A percentile compares a stretch with the other conserved stretches of the same genome.
These are phyloP conservation scores for Lasioglossum lativentre DNA, from an alignment of 2,888 invertebrate genomes.

Conservation along the genomic window DNA sequence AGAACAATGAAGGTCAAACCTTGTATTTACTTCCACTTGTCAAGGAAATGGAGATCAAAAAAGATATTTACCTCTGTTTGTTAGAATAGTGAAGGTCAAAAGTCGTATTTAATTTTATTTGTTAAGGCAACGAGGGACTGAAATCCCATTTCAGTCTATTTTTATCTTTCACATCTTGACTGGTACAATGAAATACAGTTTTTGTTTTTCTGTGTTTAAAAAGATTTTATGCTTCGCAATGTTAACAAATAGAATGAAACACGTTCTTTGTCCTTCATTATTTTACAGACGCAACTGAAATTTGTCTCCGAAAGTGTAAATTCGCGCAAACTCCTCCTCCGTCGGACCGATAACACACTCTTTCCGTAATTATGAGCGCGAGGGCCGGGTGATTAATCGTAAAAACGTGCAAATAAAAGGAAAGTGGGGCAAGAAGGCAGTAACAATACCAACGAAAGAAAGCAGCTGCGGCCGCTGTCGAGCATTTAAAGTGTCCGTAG, in stretches of 20 bases:
- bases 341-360: conserved; percentile 9
- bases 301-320: not conserved
- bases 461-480: conserved; percentile 22
- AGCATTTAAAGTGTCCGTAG: conserved; percentile 26
- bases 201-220: not conserved
- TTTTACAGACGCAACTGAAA: not conserved
- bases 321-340: not conserved
- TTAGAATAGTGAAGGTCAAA: too few species aligned
- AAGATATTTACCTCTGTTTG: too few species aligned
- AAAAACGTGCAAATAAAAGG: conserved; percentile 20
- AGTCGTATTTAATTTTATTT: too few species aligned
- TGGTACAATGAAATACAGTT: not conserved
- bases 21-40: too few species aligned
- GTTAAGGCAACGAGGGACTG: too few species aligned
- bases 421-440: conserved; percentile 14
- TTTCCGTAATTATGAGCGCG: conserved; percentile 24
- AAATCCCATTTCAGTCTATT: not conserved
- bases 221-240: not conserved
- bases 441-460: conserved; percentile 23
- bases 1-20: too few species aligned
- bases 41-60: too few species aligned
- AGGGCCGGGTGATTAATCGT: conserved; percentile 48
- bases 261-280: not conserved
- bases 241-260: not conserved
- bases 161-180: too few species aligned